Evolutionary conservation across 1,140 invertebrate species (phyloP).

Genomic region (Ostrea denselamellosa): DNA sequence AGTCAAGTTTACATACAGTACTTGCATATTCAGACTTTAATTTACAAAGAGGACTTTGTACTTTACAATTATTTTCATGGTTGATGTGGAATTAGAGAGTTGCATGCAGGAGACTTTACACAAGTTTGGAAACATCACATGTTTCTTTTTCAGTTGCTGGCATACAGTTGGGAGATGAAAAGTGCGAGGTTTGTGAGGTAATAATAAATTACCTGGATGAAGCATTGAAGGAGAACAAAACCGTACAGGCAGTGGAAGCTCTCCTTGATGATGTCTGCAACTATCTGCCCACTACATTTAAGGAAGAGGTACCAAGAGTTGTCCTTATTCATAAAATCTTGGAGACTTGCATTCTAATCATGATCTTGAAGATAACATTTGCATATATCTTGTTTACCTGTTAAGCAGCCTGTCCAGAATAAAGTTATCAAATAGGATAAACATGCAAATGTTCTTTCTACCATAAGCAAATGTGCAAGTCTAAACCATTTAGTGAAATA

Average conservation of each 20-base stretch:
- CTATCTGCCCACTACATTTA: conserved; percentile 47
- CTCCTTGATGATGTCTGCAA: conserved; percentile 56
- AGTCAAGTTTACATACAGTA: too few species aligned
- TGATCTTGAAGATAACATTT: background rate
- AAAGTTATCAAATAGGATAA: background rate
- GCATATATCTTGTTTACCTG: too few species aligned
- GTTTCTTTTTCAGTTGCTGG: background rate
- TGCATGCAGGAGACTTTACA: too few species aligned
- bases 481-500: background rate
- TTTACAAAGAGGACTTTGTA: too few species aligned
- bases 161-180: conserved; percentile 9
- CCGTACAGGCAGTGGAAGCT: conserved; percentile 48
- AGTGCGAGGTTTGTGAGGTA: conserved; percentile 54
- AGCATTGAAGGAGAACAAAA: conserved; percentile 52
- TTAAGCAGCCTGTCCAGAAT: too few species aligned
- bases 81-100: too few species aligned
- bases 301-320: conserved; percentile 46
- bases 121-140: too few species aligned
- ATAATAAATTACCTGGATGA: conserved; percentile 51
- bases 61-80: too few species aligned
- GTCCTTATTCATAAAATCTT: background rate
- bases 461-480: background rate
- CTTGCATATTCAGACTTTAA: too few species aligned
- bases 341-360: background rate
- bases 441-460: background rate